Conservation (phyloP, 2,888 invertebrate species). For the Capitulum mitella region DNA sequence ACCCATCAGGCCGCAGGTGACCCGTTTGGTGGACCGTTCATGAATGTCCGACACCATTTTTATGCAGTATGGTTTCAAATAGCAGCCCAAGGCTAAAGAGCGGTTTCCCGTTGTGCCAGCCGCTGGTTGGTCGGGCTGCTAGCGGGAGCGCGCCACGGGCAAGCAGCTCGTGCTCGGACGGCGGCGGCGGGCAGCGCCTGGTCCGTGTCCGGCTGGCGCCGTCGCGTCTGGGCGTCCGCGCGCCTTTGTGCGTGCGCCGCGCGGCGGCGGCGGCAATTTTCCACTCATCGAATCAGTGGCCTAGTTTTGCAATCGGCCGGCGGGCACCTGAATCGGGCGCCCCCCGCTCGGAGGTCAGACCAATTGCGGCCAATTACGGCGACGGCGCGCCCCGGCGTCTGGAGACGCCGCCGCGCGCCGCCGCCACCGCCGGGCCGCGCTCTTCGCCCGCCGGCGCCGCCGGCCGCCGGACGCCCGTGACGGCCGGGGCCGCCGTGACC, state of each 20-base stretch:
- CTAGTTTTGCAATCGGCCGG: not conserved
- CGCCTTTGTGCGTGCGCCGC: not conserved
- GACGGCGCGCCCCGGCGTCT: not conserved
- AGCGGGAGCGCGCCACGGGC: too few relatives aligned
- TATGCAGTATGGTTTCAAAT: too few relatives aligned
- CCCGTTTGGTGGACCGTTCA: too few relatives aligned
- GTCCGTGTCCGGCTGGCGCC: not conserved
- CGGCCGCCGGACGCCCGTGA: not conserved
- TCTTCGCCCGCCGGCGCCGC: not conserved
- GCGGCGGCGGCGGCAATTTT: not conserved
- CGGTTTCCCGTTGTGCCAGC: too few relatives aligned
- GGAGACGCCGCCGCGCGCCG: not conserved
- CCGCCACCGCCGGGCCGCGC: not conserved
- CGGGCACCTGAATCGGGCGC: not conserved
- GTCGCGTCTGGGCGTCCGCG: not conserved
- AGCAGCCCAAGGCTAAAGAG: too few relatives aligned
- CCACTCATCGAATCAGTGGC: conserved; percentile 1
- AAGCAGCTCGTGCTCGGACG: too few relatives aligned
- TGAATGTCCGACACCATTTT: too few relatives aligned
- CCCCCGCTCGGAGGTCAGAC: not conserved
- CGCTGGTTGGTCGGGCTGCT: too few relatives aligned
- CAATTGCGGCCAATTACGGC: not conserved
- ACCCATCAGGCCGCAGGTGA: too few relatives aligned
- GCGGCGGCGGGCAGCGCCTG: too few relatives aligned
- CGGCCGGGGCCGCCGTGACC: not conserved